Evolutionary conservation across 1,140 invertebrate genomes (phyloP), one percentile per base, ranked within the genome.

Genomic region (Acromyrmex echinatior): DNA sequence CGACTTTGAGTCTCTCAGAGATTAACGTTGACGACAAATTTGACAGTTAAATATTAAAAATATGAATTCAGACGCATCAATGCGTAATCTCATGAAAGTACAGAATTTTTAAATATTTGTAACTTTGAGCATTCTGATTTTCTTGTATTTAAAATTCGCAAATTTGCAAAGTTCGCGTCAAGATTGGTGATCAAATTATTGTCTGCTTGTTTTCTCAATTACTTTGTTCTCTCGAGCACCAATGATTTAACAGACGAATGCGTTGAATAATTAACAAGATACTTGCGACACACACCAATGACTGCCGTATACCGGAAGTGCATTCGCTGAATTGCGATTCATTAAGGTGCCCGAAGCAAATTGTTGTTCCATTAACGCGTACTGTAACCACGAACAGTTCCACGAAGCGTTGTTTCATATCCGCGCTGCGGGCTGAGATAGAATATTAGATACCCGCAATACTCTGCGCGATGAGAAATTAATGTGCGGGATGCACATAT

Each of bases 311-410:
- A n/a, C 31, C 49, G 49, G 28, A 71, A 71, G 14, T 28, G 49
- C 63, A 21, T 56, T 21, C 28, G 31, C 62, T 35, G 49, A 58
- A 51, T 10, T 35, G 16, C 79, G 16, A 58, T 70, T 70, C 51
- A 71, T 81, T 71, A 81, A 81, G 35, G 16, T 49, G 65, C 31
- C 78, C 65, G 51, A 25, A 70, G 78, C n/a, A 21, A 71, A 70
- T 70, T 71, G 66, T 81, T 45, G 51, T 58, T 71, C 66, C 66
- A 58, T 81, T 71, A 81, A 71, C 31, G 10, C 21, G 14, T 58
- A 28, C 21, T 10, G 14, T 16, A 71, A 39, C 10, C 18, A 16
- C 16, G 21, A 56, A 39, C 68, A 82, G 35, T 35, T 35, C 18
- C 16, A 18, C 70, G 3, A 81, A 25, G 28, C 25, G n/a, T 14